phyloP scores from a whole-genome alignment of 2,888 invertebrate species.

The Sthenelais limicola region DNA sequence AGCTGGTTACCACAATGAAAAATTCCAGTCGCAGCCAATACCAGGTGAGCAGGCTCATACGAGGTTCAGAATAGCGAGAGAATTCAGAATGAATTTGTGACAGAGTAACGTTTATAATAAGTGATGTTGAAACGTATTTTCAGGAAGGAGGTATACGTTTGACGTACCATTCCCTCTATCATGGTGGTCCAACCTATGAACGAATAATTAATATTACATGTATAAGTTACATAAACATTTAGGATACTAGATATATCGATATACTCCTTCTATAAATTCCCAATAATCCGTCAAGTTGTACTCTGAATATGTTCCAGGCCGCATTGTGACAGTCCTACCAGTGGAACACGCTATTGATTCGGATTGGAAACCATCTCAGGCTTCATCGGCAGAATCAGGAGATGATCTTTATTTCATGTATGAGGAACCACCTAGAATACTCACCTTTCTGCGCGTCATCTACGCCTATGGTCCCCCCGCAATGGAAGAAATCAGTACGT shows the following conservation, averaged over 20 bases:
- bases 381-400: background rate
- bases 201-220: background rate
- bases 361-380: background rate
- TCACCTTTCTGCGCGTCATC: slow-evolving; percentile 3
- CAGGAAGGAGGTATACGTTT: too few species aligned
- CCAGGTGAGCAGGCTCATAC: slow-evolving; percentile 3
- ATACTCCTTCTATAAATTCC: background rate
- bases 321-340: slow-evolving; percentile 1
- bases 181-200: background rate
- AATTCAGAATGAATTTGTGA: too few species aligned
- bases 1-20: background rate
- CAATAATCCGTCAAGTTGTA: too few species aligned
- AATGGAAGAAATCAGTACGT: slow-evolving; percentile 5
- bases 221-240: background rate
- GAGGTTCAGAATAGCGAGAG: background rate
- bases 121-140: too few species aligned
- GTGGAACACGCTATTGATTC: background rate
- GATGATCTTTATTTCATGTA: background rate
- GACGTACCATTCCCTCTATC: too few species aligned
- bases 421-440: background rate
- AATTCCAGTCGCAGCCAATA: background rate
- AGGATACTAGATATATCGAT: background rate
- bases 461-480: slow-evolving; percentile 1
- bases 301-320: too few species aligned
- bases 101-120: too few species aligned